phyloP scores from a whole-genome alignment of 2,888 invertebrate species.

The Lymantria monacha region DNA sequence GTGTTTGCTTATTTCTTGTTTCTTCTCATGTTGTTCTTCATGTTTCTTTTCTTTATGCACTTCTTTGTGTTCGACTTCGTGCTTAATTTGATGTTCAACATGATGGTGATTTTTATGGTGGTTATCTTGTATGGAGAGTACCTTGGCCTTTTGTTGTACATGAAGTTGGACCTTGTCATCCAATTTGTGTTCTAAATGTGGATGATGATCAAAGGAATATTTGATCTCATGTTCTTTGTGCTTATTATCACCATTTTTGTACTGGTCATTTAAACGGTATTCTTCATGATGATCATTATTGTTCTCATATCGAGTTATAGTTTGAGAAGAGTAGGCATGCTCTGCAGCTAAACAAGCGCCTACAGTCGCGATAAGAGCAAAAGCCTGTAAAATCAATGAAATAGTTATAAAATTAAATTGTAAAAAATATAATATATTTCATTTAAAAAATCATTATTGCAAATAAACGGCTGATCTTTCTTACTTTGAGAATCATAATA shows the following conservation, averaged over 20 bases:
- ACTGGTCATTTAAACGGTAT: slow-evolving; percentile 2
- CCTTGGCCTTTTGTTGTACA: no score
- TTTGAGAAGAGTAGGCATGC: slow-evolving; percentile 45
- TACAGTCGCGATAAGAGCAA: slow-evolving; percentile 27
- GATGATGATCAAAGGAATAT: background rate
- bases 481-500: no score
- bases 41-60: slow-evolving; percentile 3
- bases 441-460: no score
- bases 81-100: slow-evolving; percentile 12
- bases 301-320: slow-evolving; percentile 30
- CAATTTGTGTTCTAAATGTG: background rate
- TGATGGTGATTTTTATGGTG: slow-evolving; percentile 4
- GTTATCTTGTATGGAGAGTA: slow-evolving; percentile 1
- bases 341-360: slow-evolving; percentile 38
- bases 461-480: no score
- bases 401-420: background rate
- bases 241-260: background rate
- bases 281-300: slow-evolving; percentile 13
- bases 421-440: background rate
- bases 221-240: slow-evolving; percentile 1
- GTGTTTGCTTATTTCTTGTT: slow-evolving; percentile 2
- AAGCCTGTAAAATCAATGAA: background rate
- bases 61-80: slow-evolving; percentile 15
- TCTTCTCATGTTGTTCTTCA: slow-evolving; percentile 4
- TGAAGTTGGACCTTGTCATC: background rate